These are phyloP conservation scores for Lindbergichthys nudifrons DNA, from an alignment of 2,797 vertebrate species.

Conservation along the genomic window DNA sequence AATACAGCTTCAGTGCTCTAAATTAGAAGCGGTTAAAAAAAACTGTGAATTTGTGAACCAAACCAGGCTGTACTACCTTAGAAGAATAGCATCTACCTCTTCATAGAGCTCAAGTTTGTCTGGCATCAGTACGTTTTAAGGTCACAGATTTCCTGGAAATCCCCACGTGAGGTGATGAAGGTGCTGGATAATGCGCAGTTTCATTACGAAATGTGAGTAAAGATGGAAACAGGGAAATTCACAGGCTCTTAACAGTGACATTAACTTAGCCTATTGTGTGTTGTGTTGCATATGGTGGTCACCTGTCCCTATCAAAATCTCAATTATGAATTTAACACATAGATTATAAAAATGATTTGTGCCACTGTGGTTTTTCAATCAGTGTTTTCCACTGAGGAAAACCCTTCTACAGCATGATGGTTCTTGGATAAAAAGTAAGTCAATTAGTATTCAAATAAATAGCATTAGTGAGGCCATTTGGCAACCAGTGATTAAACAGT, in stretches of 20 bases:
- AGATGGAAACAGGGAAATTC: neutral
- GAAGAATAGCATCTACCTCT: slow-evolving; percentile 1
- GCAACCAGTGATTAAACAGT: slow-evolving; percentile 59
- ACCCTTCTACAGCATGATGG: neutral
- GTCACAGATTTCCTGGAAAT: slow-evolving; percentile 9
- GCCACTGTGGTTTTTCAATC: neutral
- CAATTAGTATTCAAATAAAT: slow-evolving; percentile 45
- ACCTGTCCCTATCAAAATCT: neutral
- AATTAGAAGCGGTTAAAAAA: slow-evolving; percentile 20
- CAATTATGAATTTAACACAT: neutral
- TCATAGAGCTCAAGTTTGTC: slow-evolving; percentile 10
- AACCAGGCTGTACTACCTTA: slow-evolving; percentile 3
- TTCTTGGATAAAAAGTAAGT: slow-evolving; percentile 23
- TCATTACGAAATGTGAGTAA: too few relatives aligned
- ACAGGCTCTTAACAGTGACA: neutral
- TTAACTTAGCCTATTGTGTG: too few relatives aligned
- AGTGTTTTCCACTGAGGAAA: neutral
- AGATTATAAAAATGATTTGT: neutral
- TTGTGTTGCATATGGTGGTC: too few relatives aligned
- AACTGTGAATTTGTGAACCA: slow-evolving; percentile 6
- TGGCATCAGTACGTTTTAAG: slow-evolving; percentile 13
- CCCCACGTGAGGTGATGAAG: neutral
- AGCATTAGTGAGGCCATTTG: slow-evolving; percentile 44
- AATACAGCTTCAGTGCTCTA: slow-evolving; percentile 10
- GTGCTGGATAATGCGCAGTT: neutral